Evolutionary conservation across 1,140 invertebrate genomes (phyloP), one percentile per base, ranked within the genome.

Genomic region (Diorhabda elongata): DNA sequence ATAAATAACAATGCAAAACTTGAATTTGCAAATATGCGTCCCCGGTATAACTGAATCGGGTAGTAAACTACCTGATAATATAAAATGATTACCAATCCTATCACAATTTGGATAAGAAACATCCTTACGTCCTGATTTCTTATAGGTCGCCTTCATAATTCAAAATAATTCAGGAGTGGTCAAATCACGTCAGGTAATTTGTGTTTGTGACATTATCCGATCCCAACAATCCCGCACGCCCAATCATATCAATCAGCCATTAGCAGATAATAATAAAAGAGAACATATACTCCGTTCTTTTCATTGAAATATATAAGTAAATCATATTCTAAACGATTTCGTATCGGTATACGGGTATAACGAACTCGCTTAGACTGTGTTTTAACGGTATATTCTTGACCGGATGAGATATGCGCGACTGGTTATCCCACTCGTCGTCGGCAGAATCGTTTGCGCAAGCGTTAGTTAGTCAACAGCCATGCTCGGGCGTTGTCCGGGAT

Each of bases 351-450:
- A 26, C 26, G 26, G 26, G 26, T 26, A 26, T 0, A 5, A 26
- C 9, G 3, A 8, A 1, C 52, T 5, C 58, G 44, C 43, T 62
- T 62, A 62, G 61, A 62, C 42, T 62, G 58, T 60, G 11, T 11
- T 8, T n/a, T 7, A 7, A 3, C 42, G 58, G 4, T 4, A 4
- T 4, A 9, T 26, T 63, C 3, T 43, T 26, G 26, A 44, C 5
- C 45, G 47, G 47, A 9, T 43, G 57, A 67, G 57, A 11, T 7
- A 45, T n/a, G 44, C 42, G 60, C 57, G 61, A 61, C 66, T 67
- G 64, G 62, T 61, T 67, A 68, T 71, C 66, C 75, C 75, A 76
- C 74, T 76, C 75, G 68, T 57, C 70, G 66, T 41, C 43, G 52
- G 58, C 42, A 63, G 60, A 7, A 6, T 5, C 2, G 6, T 68